Conservation (phyloP, 2,113 vertebrate species). For the Neopipo cinnamomea region DNA sequence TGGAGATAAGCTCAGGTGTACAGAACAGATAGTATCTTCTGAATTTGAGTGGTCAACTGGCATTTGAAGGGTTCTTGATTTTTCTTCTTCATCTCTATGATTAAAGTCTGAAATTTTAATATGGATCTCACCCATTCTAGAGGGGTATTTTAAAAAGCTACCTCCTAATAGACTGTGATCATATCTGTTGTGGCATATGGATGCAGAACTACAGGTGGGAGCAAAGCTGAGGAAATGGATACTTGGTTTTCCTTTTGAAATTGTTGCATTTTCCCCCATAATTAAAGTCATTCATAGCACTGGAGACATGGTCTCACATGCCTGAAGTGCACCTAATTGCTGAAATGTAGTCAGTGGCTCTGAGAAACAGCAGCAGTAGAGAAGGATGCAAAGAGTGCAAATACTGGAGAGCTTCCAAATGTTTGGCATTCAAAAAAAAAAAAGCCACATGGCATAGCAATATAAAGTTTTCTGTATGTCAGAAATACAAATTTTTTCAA, state of each 20-base stretch:
- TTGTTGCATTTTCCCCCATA: neutral
- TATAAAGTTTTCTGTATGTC: neutral
- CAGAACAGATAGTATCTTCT: neutral
- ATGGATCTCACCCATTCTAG: neutral
- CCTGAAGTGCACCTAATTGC: neutral
- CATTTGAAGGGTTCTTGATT: neutral
- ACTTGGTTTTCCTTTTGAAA: neutral
- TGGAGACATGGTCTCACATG: neutral
- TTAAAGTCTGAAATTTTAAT: neutral
- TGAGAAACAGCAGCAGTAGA: neutral
- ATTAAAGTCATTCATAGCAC: neutral
- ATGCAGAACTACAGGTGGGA: neutral
- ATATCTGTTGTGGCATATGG: neutral
- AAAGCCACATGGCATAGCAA: neutral
- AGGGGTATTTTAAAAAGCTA: neutral
- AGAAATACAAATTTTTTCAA: neutral
- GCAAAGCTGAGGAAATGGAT: neutral
- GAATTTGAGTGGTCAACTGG: neutral
- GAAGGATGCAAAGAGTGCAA: neutral
- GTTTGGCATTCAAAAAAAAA: neutral
- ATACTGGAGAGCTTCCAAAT: constrained; percentile 35
- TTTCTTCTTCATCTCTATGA: neutral
- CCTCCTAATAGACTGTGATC: neutral
- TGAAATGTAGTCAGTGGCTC: neutral
- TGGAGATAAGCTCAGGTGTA: neutral